Evolutionary conservation across 92 coral and sea anemone species (phyloP).

Genomic region (Diadumene lineata): DNA sequence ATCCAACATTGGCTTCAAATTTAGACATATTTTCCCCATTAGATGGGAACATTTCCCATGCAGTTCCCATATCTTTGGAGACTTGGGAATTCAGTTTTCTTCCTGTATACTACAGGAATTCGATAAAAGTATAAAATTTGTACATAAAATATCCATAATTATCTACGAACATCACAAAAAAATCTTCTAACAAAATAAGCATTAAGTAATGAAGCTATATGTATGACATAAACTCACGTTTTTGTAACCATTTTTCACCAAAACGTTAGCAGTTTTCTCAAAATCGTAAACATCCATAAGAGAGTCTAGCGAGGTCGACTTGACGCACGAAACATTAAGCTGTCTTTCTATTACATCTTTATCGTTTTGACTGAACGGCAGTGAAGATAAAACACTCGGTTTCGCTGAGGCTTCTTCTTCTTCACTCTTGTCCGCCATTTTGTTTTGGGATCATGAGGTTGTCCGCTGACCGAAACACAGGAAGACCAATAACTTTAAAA

Average conservation of each 20-base stretch:
- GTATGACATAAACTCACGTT: constrained; percentile 64
- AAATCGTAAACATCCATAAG: constrained; percentile 73
- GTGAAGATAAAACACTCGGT: constrained; percentile 13
- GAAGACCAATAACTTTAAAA: neutral
- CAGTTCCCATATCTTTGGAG: too few relatives aligned
- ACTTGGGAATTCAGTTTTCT: too few relatives aligned
- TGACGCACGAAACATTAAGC: constrained; percentile 36
- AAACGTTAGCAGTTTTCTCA: constrained; percentile 54
- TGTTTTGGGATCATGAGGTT: constrained; percentile 17
- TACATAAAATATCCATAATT: neutral
- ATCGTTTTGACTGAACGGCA: constrained; percentile 63
- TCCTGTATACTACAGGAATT: neutral
- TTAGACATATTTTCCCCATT: too few relatives aligned
- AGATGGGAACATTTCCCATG: too few relatives aligned
- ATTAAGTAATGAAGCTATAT: too few relatives aligned
- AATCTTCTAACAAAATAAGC: too few relatives aligned
- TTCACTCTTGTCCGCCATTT: constrained; percentile 66
- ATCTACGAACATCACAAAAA: neutral
- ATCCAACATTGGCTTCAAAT: too few relatives aligned
- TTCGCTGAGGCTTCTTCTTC: constrained; percentile 3
- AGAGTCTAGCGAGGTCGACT: constrained; percentile 19
- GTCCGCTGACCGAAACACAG: constrained; percentile 29
- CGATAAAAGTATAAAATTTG: neutral
- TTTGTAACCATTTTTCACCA: constrained; percentile 48
- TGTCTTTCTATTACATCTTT: constrained; percentile 70